Percentiles rank a stretch among this genome's conserved stretches.
These are phyloP conservation scores for Antennarius maculatus DNA, from an alignment of 2,797 vertebrate genomes.

Conservation along the genomic window DNA sequence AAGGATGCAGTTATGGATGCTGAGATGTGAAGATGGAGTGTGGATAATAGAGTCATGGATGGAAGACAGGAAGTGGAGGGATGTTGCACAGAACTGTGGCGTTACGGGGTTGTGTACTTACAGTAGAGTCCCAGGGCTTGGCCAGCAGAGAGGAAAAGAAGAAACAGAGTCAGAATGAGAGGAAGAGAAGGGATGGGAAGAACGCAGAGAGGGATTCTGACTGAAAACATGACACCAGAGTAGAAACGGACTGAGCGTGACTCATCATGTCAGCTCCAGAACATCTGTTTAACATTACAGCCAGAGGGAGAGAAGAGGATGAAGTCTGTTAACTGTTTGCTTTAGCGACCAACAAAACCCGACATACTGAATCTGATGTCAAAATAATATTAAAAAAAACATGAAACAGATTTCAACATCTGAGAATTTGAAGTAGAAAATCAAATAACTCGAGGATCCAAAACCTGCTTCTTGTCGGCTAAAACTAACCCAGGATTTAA, in stretches of 20 bases:
- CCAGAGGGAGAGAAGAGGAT: constrained; percentile 1
- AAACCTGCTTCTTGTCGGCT: too few species aligned
- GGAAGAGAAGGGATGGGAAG: constrained; percentile 25
- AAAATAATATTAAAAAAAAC: too few species aligned
- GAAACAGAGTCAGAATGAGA: constrained; percentile 53
- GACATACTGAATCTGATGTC: too few species aligned
- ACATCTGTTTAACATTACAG: constrained; percentile 66
- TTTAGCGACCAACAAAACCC: too few species aligned
- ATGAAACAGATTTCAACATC: too few species aligned
- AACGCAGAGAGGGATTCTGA: constrained; percentile 22
- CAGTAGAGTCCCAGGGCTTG: constrained; percentile 79
- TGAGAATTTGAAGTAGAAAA: too few species aligned
- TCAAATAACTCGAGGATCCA: too few species aligned
- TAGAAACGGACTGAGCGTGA: constrained; percentile 44
- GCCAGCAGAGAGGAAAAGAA: constrained; percentile 55
- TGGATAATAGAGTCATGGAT: not conserved
- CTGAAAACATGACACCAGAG: constrained; percentile 46
- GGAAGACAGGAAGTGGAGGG: not conserved
- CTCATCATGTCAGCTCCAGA: constrained; percentile 53
- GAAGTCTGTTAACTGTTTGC: too few species aligned
- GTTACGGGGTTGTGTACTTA: constrained; percentile 65
- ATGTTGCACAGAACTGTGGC: constrained; percentile 10
- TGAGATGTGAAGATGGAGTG: not conserved
- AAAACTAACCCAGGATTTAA: too few species aligned
- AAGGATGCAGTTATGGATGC: not conserved